Evolutionary conservation across 2,888 invertebrate species (phyloP), one percentile per base, ranked within the genome.

Genomic region (Rotaria socialis): DNA sequence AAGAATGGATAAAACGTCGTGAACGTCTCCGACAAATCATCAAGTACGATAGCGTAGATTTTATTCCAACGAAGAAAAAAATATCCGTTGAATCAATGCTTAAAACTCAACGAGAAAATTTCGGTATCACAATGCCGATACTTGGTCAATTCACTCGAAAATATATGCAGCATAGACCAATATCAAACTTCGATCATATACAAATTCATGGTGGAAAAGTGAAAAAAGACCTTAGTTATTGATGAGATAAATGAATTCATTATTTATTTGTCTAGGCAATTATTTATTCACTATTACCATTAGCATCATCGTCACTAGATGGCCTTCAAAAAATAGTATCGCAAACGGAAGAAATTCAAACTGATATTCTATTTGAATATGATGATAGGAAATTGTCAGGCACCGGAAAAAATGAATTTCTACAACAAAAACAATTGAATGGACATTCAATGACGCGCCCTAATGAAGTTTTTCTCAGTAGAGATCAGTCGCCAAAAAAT

Each of bases 121-220:
- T 80, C 47, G 80, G 80, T 47, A 16, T 80, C 0, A 43, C 24
- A 80, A 80, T 80, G 80, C 47, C 80, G 47, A 35, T 80, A 47
- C 47, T 80, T 24, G 80, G 80, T n/a, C 47, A n/a, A 80, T 80
- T 80, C 24, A 14, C 8, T 47, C 80, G n/a, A 47, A 80, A 80
- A 43, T 80, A 80, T 80, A 80, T 80, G 80, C 24, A 80, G n/a
- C 80, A 80, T 80, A 43, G 80, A 80, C n/a, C 80, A n/a, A 80
- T 24, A 47, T 47, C 80, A 10, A 22, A 43, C 2, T 43, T 80
- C 2, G 10, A 80, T 41, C 80, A 47, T n/a, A 2, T 80, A 24
- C 8, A 47, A 47, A 80, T 80, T 47, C 24, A 80, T 80, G 47
- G 47, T n/a, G 80, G 80, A 43, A 80, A 80, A n/a, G 80, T 80